Percentiles rank a stretch among this genome's conserved stretches.
Evolutionary conservation across 2,113 vertebrate genomes (phyloP).

Genomic region (Geothlypis trichas): DNA sequence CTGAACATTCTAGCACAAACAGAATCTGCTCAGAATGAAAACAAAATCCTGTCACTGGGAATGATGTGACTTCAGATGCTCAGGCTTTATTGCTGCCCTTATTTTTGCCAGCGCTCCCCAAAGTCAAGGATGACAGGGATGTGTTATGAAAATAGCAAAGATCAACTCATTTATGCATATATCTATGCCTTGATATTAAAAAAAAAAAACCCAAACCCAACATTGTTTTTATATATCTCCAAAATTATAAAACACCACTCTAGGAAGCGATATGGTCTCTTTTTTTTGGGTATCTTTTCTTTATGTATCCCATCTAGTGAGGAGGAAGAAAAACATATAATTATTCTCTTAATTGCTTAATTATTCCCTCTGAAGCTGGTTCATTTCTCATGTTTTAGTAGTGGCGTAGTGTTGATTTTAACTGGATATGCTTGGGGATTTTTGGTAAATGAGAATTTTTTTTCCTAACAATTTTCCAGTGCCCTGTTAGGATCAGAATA

Average conservation of each 20-base stretch:
- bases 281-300: background rate
- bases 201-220: background rate
- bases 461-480: background rate
- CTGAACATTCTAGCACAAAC: conserved; percentile 14
- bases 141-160: fast-evolving
- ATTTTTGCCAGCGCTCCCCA: background rate
- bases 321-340: background rate
- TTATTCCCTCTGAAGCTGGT: background rate
- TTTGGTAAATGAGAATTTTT: background rate
- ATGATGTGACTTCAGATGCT: background rate
- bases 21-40: conserved; percentile 12
- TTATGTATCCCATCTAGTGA: background rate
- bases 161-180: background rate
- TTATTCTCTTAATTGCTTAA: background rate
- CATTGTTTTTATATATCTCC: background rate
- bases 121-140: background rate
- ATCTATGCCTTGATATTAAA: background rate
- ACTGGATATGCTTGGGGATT: background rate
- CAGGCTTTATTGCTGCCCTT: background rate
- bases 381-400: background rate
- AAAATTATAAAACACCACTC: background rate
- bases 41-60: background rate
- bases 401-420: background rate
- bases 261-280: background rate
- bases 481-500: background rate